phyloP scores from a whole-genome alignment of 1,140 invertebrate species.

The Atta colombica region DNA sequence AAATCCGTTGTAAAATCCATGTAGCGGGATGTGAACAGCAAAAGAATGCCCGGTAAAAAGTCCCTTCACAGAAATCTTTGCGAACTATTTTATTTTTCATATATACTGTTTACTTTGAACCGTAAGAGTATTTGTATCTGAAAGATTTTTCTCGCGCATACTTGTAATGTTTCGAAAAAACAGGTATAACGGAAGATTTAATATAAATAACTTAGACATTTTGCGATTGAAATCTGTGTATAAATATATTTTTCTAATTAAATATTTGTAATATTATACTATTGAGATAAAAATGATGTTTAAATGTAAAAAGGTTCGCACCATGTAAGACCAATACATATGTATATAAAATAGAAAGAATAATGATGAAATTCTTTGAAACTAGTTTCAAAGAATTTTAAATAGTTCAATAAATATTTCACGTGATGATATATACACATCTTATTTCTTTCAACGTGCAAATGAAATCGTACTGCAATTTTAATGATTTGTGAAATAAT shows the following conservation, averaged over 20 bases:
- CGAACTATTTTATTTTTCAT: slow-evolving; percentile 61
- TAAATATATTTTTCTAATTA: neutral
- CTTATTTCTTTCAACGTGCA: slow-evolving; percentile 56
- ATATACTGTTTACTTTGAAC: slow-evolving; percentile 44
- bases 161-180: neutral
- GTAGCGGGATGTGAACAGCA: slow-evolving; percentile 27
- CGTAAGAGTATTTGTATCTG: slow-evolving; percentile 2
- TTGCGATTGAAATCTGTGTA: neutral
- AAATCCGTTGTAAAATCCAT: slow-evolving; percentile 71
- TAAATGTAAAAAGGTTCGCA: neutral
- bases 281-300: slow-evolving; percentile 1
- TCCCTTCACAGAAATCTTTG: slow-evolving; percentile 41
- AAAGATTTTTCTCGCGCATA: slow-evolving; percentile 23
- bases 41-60: slow-evolving; percentile 52
- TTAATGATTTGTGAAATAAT: slow-evolving; percentile 50
- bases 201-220: neutral
- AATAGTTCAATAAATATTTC: slow-evolving; percentile 50
- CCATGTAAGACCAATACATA: neutral
- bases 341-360: neutral
- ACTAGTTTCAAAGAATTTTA: slow-evolving; percentile 30
- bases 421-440: slow-evolving; percentile 41
- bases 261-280: neutral
- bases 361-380: neutral
- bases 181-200: neutral
- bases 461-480: slow-evolving; percentile 51